These are phyloP conservation scores for Antheraea assamensis DNA, from an alignment of 2,888 invertebrate species.

Conservation along the genomic window DNA sequence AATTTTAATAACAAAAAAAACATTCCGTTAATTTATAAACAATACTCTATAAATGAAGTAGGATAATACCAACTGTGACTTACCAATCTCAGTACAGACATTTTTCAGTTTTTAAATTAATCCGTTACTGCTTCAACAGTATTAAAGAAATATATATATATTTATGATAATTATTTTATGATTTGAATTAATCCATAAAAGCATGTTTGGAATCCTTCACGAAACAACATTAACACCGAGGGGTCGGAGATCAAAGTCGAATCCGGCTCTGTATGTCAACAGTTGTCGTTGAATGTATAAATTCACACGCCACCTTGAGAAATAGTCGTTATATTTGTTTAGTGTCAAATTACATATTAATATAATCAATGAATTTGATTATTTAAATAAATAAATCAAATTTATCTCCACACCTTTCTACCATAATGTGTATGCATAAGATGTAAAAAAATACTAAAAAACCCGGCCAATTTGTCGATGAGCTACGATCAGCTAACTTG, in stretches of 20 bases:
- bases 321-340: constrained; percentile 4
- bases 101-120: background rate
- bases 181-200: constrained; percentile 6
- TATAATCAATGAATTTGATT: constrained; percentile 10
- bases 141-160: background rate
- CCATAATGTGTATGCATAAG: background rate
- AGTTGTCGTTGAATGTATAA: constrained; percentile 13
- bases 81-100: too few species aligned
- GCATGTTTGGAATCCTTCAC: background rate
- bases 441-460: constrained; percentile 4
- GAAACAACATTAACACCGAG: background rate
- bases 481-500: constrained; percentile 15
- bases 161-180: constrained; percentile 5
- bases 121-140: background rate
- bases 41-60: too few species aligned
- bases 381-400: constrained; percentile 16
- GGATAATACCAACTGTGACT: too few species aligned
- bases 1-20: too few species aligned
- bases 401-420: constrained; percentile 5
- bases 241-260: constrained; percentile 15
- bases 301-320: constrained; percentile 8
- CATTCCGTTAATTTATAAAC: too few species aligned
- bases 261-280: constrained; percentile 14
- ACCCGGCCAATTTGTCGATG: constrained; percentile 17
- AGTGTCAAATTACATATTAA: constrained; percentile 16